Percentiles rank a stretch among this genome's conserved stretches.
Conservation (phyloP, 2,797 vertebrate species). For the Rhadinocentrus ornatus region DNA sequence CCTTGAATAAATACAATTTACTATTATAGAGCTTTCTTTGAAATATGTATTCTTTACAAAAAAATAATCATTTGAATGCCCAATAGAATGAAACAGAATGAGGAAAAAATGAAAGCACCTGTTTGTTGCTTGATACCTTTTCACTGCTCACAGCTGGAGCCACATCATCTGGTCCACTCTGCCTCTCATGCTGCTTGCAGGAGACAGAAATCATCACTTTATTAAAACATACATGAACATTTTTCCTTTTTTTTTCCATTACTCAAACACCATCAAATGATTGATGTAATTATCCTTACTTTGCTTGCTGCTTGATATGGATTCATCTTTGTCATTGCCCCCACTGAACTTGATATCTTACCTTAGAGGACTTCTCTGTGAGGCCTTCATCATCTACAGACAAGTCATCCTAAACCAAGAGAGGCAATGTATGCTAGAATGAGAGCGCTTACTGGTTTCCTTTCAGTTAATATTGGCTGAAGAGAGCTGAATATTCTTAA, state of each 20-base stretch:
- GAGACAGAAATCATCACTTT: neutral
- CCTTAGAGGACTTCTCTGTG: conserved; percentile 63
- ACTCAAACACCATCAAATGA: neutral
- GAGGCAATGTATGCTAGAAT: neutral
- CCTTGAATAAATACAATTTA: no score
- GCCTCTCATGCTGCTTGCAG: conserved; percentile 50
- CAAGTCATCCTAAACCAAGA: conserved; percentile 62
- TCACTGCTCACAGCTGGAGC: conserved; percentile 35
- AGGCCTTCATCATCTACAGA: conserved; percentile 41
- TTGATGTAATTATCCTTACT: conserved; percentile 33
- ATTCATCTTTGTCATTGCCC: conserved; percentile 64
- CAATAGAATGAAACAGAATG: neutral
- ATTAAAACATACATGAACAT: neutral
- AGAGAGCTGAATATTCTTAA: neutral
- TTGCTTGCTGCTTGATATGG: conserved; percentile 62
- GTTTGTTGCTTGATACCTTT: conserved; percentile 52
- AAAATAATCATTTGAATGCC: no score
- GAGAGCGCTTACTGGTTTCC: neutral
- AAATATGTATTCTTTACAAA: no score
- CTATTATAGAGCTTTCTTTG: no score
- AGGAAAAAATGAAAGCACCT: conserved; percentile 50
- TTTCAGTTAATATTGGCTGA: neutral
- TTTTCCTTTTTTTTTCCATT: neutral
- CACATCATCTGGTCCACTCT: conserved; percentile 38
- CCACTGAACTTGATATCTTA: conserved; percentile 24